A percentile compares a stretch with the other conserved stretches of the same genome.
These are phyloP conservation scores for Lycia hirtaria DNA, from an alignment of 2,888 invertebrate genomes.

Conservation along the genomic window DNA sequence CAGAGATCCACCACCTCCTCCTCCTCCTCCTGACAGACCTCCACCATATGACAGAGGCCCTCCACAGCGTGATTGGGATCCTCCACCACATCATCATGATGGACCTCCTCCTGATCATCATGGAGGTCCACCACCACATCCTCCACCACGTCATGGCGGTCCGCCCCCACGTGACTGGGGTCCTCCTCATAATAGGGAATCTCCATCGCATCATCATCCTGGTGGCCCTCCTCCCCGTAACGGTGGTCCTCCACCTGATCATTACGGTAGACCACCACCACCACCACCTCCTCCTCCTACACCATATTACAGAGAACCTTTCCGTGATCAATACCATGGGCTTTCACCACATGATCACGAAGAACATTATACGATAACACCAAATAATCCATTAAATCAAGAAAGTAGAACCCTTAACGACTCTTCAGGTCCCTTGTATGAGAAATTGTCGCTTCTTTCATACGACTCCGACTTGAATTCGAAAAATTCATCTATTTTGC, in stretches of 20 bases:
- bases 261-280: conserved; percentile 18
- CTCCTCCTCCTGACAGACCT: conserved; percentile 6
- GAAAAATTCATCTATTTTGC: conserved; percentile 6
- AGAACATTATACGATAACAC: background rate
- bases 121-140: conserved; percentile 24
- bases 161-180: conserved; percentile 28
- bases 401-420: conserved; percentile 9
- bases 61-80: conserved; percentile 25
- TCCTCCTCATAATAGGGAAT: conserved; percentile 12
- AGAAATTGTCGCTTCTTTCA: conserved; percentile 8
- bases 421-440: conserved; percentile 13
- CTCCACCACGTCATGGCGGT: conserved; percentile 26
- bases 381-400: conserved; percentile 2
- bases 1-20: conserved; percentile 2
- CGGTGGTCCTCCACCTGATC: conserved; percentile 19
- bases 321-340: conserved; percentile 8
- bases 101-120: conserved; percentile 18
- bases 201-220: conserved; percentile 11
- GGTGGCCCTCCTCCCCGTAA: conserved; percentile 28
- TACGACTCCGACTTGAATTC: background rate
- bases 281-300: conserved; percentile 11
- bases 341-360: conserved; percentile 23
- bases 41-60: conserved; percentile 31
- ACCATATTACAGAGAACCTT: conserved; percentile 1
- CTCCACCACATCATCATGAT: conserved; percentile 29